Percentiles rank a stretch among this genome's conserved stretches.
phyloP scores from a whole-genome alignment of 2,113 vertebrate species.

The Peromyscus leucopus region DNA sequence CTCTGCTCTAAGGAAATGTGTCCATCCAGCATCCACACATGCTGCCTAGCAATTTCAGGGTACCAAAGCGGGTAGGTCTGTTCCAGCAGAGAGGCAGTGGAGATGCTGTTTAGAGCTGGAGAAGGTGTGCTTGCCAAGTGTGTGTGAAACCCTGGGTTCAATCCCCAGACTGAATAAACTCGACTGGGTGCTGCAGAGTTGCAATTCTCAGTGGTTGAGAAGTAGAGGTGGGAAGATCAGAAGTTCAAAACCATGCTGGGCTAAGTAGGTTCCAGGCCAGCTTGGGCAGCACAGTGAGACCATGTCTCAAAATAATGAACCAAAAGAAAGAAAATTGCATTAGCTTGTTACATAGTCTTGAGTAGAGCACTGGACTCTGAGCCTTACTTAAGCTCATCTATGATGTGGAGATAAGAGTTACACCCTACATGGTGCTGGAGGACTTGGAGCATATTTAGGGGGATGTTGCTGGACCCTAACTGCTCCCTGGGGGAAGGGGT shows the following conservation, averaged over 20 bases:
- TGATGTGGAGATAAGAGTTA: background rate
- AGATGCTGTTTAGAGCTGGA: background rate
- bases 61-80: background rate
- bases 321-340: background rate
- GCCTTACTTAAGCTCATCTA: constrained; percentile 11
- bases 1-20: background rate
- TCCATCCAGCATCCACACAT: background rate
- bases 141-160: background rate
- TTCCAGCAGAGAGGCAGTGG: background rate
- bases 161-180: background rate
- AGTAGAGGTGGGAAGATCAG: background rate
- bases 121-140: background rate
- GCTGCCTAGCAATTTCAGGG: background rate
- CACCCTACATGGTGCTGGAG: background rate
- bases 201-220: no score
- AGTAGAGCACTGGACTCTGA: background rate
- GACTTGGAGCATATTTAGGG: background rate
- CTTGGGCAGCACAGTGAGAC: no score
- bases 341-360: background rate
- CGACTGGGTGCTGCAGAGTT: background rate
- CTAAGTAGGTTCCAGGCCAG: background rate
- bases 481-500: no score
- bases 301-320: background rate
- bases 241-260: background rate
- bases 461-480: background rate